Conservation (phyloP, 2,797 vertebrate species). For the Argentina silus region DNA sequence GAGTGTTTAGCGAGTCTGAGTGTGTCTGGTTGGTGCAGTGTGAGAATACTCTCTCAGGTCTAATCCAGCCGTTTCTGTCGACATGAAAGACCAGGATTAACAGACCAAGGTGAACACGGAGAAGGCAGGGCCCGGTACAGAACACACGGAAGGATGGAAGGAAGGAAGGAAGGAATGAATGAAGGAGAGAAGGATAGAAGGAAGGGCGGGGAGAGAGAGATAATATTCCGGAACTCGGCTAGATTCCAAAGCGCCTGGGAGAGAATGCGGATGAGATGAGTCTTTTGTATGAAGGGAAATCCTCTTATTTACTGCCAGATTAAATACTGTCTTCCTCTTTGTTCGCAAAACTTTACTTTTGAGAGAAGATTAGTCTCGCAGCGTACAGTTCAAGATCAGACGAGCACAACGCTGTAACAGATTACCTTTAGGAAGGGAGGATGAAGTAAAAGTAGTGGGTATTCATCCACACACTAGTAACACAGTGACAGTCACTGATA, state of each 20-base stretch:
- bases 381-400: slow-evolving; percentile 13
- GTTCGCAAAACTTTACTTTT: not conserved
- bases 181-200: not conserved
- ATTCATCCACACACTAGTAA: no score
- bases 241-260: not conserved
- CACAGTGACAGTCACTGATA: no score
- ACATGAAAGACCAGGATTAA: slow-evolving; percentile 72
- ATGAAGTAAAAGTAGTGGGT: not conserved
- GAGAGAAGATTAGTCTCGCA: not conserved
- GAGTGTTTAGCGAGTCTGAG: slow-evolving; percentile 32
- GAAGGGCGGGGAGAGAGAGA: not conserved
- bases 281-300: slow-evolving; percentile 2
- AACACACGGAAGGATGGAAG: slow-evolving; percentile 43
- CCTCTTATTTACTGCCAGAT: not conserved
- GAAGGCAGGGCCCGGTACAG: slow-evolving; percentile 50
- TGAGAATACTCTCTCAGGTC: slow-evolving; percentile 59
- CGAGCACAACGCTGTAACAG: slow-evolving; percentile 22
- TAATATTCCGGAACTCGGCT: not conserved
- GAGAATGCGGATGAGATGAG: not conserved
- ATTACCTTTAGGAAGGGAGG: not conserved
- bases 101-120: slow-evolving; percentile 70
- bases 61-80: slow-evolving; percentile 72
- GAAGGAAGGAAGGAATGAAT: not conserved
- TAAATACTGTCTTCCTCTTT: not conserved
- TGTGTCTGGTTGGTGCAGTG: slow-evolving; percentile 42